Base-by-base conservation (phyloP, 2,888 invertebrate species). In the Homarus gammarus region DNA sequence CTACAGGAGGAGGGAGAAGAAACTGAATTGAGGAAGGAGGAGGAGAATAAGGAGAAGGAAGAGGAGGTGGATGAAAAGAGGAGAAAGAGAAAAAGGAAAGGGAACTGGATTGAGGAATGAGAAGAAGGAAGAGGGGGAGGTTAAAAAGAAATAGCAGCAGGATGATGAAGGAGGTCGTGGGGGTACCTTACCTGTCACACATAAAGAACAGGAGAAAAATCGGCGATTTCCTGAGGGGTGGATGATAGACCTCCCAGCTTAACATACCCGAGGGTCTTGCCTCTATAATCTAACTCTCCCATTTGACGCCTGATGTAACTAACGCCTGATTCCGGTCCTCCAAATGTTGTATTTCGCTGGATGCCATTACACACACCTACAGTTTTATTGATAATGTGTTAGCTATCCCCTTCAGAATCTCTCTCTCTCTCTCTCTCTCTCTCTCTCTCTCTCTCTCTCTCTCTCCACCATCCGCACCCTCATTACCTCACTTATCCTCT, bases 381-480 rank as follows among this genome's bases (percentile, higher is more conserved):
- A 72, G 12, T 72, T 31, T 6, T 36, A n/a, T 72, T 72, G 2
- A 72, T 36, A 2, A 36, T 3, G 27, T 10, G 5, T 2, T 36
- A 3, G n/a, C 68, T 68, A 10, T 68, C 68, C 10, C 68, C 33
- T 33, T 68, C 68, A 18, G 27, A 10, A 12, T 68, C 18, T 18
- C 68, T 68, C 68, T 68, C n/a, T 68, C 68, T 68, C 68, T 68
- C 68, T 68, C 68, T 68, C 68, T n/a, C n/a, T 68, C 68, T n/a
- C 68, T 68, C 68, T 68, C 68, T 68, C 68, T 68, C 68, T 68
- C 68, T 68, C 68, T 68, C 68, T 68, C 68, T 68, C 68, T 68
- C 68, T 68, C 68, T 68, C 68, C n/a, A n/a, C n/a, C n/a, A n/a
- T n/a, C n/a, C n/a, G n/a, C n/a, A n/a, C n/a, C n/a, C n/a, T n/a